A percentile compares a stretch with the other conserved stretches of the same genome.
These are phyloP conservation scores for Eilema sororculum DNA, from an alignment of 2,888 invertebrate species.

Conservation along the genomic window DNA sequence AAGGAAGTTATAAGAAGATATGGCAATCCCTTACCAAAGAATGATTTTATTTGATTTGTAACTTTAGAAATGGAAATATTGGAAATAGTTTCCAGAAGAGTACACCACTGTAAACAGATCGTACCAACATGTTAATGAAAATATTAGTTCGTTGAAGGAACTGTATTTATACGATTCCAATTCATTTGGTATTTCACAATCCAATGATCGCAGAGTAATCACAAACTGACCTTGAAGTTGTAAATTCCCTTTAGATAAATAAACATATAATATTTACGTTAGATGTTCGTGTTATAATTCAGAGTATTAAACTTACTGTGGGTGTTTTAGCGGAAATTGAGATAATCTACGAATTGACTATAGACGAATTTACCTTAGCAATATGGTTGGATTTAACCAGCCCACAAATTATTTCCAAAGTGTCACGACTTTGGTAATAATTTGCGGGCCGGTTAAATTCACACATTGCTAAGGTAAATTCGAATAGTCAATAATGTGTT, in stretches of 20 bases:
- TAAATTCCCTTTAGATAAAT: slow-evolving; percentile 7
- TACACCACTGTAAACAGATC: background rate
- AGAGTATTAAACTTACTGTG: background rate
- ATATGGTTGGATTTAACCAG: background rate
- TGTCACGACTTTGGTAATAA: background rate
- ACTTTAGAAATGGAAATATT: background rate
- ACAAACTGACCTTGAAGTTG: slow-evolving; percentile 12
- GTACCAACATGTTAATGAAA: slow-evolving; percentile 4
- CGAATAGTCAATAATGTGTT: background rate
- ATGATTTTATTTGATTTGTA: background rate
- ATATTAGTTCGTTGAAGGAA: background rate
- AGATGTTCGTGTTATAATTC: background rate
- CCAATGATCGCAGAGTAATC: slow-evolving; percentile 8
- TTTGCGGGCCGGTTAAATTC: too few species aligned
- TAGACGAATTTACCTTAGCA: background rate
- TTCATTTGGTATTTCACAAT: background rate
- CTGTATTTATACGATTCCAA: slow-evolving; percentile 7
- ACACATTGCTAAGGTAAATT: too few species aligned
- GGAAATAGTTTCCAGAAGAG: background rate
- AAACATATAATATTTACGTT: slow-evolving; percentile 19
- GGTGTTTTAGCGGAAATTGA: background rate
- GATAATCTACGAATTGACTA: background rate
- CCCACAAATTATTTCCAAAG: background rate
- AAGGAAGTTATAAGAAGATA: too few species aligned
- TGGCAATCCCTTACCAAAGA: background rate